phyloP scores from a whole-genome alignment of 2,113 vertebrate genomes.

The Burhinus oedicnemus region DNA sequence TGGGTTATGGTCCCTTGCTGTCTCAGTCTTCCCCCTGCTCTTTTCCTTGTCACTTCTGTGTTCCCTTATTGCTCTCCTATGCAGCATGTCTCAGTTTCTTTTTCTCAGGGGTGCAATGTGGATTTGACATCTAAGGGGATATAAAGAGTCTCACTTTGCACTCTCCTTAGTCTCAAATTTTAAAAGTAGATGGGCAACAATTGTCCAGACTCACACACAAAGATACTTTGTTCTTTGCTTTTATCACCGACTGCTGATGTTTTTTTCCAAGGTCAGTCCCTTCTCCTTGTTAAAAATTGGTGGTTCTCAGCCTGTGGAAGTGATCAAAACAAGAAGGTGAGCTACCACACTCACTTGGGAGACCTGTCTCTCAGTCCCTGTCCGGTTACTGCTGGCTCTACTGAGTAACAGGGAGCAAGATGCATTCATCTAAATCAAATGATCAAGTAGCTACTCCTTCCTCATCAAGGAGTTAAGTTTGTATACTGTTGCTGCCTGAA shows the following conservation, averaged over 20 bases:
- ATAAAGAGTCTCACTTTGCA: not conserved
- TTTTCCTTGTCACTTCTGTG: not conserved
- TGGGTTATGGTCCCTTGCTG: not conserved
- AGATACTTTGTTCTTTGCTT: not conserved
- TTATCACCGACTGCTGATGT: not conserved
- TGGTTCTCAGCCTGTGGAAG: not conserved
- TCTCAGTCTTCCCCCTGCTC: not conserved
- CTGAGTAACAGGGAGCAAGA: not conserved
- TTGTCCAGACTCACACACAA: not conserved
- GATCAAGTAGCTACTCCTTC: not conserved
- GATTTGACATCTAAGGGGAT: not conserved
- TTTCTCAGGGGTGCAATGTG: not conserved
- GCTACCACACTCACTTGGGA: not conserved
- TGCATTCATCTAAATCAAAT: not conserved
- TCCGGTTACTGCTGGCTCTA: not conserved
- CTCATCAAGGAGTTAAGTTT: not conserved
- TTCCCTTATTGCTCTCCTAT: not conserved
- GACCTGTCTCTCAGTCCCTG: not conserved
- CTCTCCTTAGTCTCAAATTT: not conserved
- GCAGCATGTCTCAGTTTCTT: not conserved
- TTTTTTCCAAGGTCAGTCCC: not conserved
- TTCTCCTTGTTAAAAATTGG: not conserved
- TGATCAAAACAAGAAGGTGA: not conserved
- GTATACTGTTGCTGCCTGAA: constrained; percentile 21
- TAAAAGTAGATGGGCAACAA: not conserved